Base-by-base conservation (phyloP, 2,888 invertebrate species). In the Ephialtes manifestator region DNA sequence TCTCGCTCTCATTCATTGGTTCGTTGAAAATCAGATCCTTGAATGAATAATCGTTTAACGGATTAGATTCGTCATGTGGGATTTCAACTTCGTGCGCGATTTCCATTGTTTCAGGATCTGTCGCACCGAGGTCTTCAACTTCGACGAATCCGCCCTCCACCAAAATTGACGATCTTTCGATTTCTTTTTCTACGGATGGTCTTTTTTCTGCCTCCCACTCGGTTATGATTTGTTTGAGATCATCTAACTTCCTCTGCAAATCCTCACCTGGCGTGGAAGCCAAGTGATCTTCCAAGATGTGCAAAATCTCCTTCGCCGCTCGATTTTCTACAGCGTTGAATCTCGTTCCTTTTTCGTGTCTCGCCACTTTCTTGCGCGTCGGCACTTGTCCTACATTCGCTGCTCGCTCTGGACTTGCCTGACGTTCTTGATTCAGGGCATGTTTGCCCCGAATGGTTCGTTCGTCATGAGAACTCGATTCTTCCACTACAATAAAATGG, bases 401-500 rank as follows among this genome's bases (percentile, higher is more conserved):
- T 18, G 0, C 0, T 51, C 53, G 53, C 0, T 53, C 20, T 18
- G 5, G 53, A 53, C 53, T 53, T 53, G 53, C 18, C 53, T 53
- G 20, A 53, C n/a, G n/a, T n/a, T 53, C 20, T 53, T 53, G 5
- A 7, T 8, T 53, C n/a, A n/a, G n/a, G 5, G 53, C 53, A 53
- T 53, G 10, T 53, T 53, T 53, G 20, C 10, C 53, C 10, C 53
- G 8, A 53, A 53, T 20, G 0, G 53, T 4, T 4, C 20, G 20
- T 5, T 20, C 53, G 53, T 18, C 53, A 53, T 35, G 10, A 18
- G 63, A 39, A 63, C 63, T 63, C 35, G 63, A 18, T 35, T 63
- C 63, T 63, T 10, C 63, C n/a, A 35, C 63, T 63, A 35, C 63
- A 63, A 63, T 39, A 35, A 63, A 35, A 63, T 18, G 39, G 53